Evolutionary conservation across 1,140 invertebrate genomes (phyloP).

Genomic region (Tetragonula clypearis): DNA sequence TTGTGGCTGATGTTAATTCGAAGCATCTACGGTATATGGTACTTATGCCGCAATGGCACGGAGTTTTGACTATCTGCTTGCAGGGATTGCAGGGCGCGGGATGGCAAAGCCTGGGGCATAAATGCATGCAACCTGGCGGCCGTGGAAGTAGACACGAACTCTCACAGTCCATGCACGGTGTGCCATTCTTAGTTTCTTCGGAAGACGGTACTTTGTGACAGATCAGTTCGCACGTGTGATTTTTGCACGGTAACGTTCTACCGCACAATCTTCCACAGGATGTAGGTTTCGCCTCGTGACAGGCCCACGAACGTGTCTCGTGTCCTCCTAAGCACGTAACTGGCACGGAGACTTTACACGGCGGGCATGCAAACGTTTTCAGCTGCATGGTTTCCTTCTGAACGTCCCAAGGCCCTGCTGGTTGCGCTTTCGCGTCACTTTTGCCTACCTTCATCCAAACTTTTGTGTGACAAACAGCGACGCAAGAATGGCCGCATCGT

Average conservation of each 20-base stretch:
- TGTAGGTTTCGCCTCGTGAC: conserved; percentile 86
- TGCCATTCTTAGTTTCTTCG: conserved; percentile 78
- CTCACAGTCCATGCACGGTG: conserved; percentile 87
- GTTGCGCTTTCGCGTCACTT: conserved; percentile 81
- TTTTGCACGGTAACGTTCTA: conserved; percentile 86
- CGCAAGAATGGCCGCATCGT: conserved; percentile 90
- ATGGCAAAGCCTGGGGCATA: conserved; percentile 90
- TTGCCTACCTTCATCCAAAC: conserved; percentile 86
- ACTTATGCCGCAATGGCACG: conserved; percentile 91
- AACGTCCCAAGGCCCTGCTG: conserved; percentile 90
- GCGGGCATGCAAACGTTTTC: conserved; percentile 86
- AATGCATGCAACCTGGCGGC: conserved; percentile 90
- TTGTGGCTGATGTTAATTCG: conserved; percentile 83
- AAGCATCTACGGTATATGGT: conserved; percentile 88
- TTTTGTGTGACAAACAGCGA: conserved; percentile 89
- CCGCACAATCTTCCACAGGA: conserved; percentile 91
- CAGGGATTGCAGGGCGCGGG: conserved; percentile 87
- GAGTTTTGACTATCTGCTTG: conserved; percentile 86
- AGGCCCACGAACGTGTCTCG: conserved; percentile 89
- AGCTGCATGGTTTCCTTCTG: conserved; percentile 85
- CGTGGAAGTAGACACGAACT: conserved; percentile 86
- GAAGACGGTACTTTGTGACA: conserved; percentile 86
- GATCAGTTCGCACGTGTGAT: conserved; percentile 88
- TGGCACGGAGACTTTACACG: conserved; percentile 87
- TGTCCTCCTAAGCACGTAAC: conserved; percentile 92